Evolutionary conservation across 2,888 invertebrate species (phyloP).

Genomic region (Drosophila hamatofila): DNA sequence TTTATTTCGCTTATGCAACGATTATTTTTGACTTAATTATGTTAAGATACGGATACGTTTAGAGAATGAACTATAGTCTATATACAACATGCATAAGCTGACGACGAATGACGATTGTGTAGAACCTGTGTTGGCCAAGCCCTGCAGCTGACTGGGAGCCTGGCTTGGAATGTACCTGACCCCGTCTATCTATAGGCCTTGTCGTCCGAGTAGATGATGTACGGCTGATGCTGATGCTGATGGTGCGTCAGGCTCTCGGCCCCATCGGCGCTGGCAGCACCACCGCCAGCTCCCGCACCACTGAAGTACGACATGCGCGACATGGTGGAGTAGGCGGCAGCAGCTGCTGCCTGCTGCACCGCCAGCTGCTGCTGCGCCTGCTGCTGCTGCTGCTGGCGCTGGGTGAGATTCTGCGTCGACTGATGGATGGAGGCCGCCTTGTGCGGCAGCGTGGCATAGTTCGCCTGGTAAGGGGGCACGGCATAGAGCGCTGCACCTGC

Average conservation of each 20-base stretch:
- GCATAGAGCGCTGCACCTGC: constrained; percentile 86
- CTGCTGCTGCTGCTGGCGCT: constrained; percentile 72
- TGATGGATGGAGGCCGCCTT: constrained; percentile 86
- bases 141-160: constrained; percentile 61
- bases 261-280: constrained; percentile 82
- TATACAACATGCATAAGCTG: constrained; percentile 73
- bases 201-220: constrained; percentile 85
- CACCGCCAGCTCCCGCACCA: constrained; percentile 70
- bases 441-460: constrained; percentile 89
- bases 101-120: constrained; percentile 59
- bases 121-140: constrained; percentile 10
- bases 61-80: constrained; percentile 69
- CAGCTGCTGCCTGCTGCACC: constrained; percentile 59
- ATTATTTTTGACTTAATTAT: constrained; percentile 63
- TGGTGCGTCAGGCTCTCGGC: constrained; percentile 78
- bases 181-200: constrained; percentile 84
- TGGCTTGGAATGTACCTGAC: constrained; percentile 12
- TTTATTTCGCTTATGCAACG: constrained; percentile 61
- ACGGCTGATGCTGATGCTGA: constrained; percentile 82
- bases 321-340: constrained; percentile 88
- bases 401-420: constrained; percentile 83
- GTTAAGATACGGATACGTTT: constrained; percentile 65
- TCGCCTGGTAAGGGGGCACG: constrained; percentile 88
- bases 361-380: constrained; percentile 44
- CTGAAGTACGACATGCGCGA: constrained; percentile 87